Evolutionary conservation across 2,797 vertebrate genomes (phyloP).

Genomic region (Natrix natrix): DNA sequence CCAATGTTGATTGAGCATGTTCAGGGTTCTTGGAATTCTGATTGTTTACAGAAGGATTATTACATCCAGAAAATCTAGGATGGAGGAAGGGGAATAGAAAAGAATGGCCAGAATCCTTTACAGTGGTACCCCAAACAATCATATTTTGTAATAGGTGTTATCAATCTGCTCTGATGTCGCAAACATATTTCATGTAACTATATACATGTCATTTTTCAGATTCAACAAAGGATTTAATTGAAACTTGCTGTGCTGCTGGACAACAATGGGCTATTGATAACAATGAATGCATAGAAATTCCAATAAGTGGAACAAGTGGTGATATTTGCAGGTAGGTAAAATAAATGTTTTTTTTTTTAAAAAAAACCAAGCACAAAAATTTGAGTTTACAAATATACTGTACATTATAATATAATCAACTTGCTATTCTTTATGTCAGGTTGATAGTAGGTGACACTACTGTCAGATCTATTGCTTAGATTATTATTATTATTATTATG

Average conservation of each 20-base stretch:
- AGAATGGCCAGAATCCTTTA: background rate
- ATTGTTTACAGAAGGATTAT: background rate
- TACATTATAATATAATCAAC: background rate
- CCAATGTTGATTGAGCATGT: background rate
- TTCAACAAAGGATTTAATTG: constrained; percentile 83
- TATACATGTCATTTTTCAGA: constrained; percentile 55
- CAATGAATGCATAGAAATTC: constrained; percentile 79
- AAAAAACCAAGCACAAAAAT: background rate
- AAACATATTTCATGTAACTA: background rate
- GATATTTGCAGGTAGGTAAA: constrained; percentile 82
- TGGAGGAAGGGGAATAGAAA: background rate
- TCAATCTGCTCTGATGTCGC: background rate
- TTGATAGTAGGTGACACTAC: background rate
- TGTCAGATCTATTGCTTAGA: background rate
- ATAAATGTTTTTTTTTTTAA: background rate
- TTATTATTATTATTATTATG: background rate
- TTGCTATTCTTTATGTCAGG: background rate
- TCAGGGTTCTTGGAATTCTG: background rate
- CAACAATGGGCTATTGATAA: constrained; percentile 86
- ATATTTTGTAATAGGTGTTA: background rate
- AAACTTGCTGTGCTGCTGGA: constrained; percentile 86
- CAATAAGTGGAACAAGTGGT: constrained; percentile 66
- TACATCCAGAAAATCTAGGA: background rate
- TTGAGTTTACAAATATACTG: background rate
- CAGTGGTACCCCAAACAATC: background rate